Evolutionary conservation across 2,113 vertebrate species (phyloP).

Genomic region (Carassius gibelio): DNA sequence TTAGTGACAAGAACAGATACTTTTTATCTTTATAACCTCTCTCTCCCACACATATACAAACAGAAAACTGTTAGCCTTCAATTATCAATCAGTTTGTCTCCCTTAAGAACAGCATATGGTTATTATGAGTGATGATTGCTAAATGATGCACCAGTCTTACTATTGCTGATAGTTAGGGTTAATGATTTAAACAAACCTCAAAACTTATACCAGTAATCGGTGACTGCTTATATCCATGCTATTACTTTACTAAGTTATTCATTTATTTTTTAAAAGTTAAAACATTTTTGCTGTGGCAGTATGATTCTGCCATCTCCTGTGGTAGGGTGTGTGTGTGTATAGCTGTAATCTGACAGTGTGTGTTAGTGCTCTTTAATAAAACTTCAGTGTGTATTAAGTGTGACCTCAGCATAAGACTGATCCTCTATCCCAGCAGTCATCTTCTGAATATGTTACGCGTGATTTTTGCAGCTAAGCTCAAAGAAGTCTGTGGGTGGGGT

Average conservation of each 20-base stretch:
- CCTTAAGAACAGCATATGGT: no score
- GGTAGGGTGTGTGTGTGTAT: neutral
- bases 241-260: no score
- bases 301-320: neutral
- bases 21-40: neutral
- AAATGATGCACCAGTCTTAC: neutral
- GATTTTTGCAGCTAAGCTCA: constrained; percentile 9
- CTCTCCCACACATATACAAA: neutral
- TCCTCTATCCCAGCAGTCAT: constrained; percentile 4
- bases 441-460: constrained; percentile 9
- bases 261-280: no score
- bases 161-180: neutral
- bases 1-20: no score
- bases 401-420: neutral
- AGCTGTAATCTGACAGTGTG: neutral
- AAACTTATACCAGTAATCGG: no score
- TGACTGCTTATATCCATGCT: no score
- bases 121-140: neutral
- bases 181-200: neutral
- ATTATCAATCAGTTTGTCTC: neutral
- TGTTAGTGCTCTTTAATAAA: neutral
- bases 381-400: neutral
- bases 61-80: neutral
- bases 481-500: neutral
- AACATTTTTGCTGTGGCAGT: neutral